Evolutionary conservation across 1,140 invertebrate genomes (phyloP).

Genomic region (Harpegnathos saltator): DNA sequence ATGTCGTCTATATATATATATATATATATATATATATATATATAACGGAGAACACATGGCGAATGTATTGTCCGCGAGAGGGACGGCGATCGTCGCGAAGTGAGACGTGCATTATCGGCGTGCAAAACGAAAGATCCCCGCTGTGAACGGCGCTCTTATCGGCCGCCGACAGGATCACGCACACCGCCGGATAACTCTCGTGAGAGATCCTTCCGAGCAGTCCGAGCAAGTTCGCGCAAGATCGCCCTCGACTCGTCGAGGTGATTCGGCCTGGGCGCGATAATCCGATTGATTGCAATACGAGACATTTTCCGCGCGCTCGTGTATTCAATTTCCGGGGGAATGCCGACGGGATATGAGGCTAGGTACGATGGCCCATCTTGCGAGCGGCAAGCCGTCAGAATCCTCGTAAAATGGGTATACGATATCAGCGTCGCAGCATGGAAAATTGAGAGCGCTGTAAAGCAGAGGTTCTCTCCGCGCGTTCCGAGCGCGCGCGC

Average conservation of each 20-base stretch:
- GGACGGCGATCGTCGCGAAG: too few species aligned
- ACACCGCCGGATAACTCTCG: too few species aligned
- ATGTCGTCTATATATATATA: neutral
- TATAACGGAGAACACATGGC: too few species aligned
- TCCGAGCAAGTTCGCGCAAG: too few species aligned
- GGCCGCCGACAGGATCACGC: too few species aligned
- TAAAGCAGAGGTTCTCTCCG: neutral
- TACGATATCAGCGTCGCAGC: neutral
- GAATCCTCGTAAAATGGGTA: slow-evolving; percentile 35
- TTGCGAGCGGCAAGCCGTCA: slow-evolving; percentile 11
- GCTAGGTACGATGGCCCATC: neutral
- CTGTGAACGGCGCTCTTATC: too few species aligned
- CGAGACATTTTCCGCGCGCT: neutral
- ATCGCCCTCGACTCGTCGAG: neutral
- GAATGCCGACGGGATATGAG: neutral
- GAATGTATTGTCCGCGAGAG: too few species aligned
- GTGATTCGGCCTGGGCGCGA: neutral
- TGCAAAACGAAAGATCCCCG: too few species aligned
- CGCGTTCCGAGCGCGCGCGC: too few species aligned
- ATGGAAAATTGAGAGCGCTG: slow-evolving; percentile 6
- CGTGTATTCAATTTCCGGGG: neutral
- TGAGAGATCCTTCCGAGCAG: too few species aligned
- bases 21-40: too few species aligned
- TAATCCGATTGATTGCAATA: slow-evolving; percentile 1
- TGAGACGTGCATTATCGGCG: neutral